Evolutionary conservation across 1,140 invertebrate genomes (phyloP).

Genomic region (honey bee (Apis mellifera)): Amel_HAv3.1 CM009934.2:11712501-11713000

Average conservation of each 20-base stretch:
- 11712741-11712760: constrained; percentile 66
- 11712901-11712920: neutral
- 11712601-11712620: constrained; percentile 92
- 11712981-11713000: neutral
- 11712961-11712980: too few relatives aligned
- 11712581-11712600: constrained; percentile 93
- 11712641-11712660: constrained; percentile 94
- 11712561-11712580: constrained; percentile 91
- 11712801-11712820: too few relatives aligned
- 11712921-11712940: neutral
- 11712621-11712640: constrained; percentile 87
- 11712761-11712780: constrained; percentile 65
- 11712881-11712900: too few relatives aligned
- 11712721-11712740: constrained; percentile 74
- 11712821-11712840: too few relatives aligned
- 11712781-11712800: neutral
- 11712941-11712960: neutral
- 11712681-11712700: constrained; percentile 76
- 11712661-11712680: constrained; percentile 90
- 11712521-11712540: constrained; percentile 94
- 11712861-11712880: too few relatives aligned
- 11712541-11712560: constrained; percentile 97
- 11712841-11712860: too few relatives aligned
- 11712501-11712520: constrained; percentile 87
- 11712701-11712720: constrained; percentile 76